phyloP scores from a whole-genome alignment of 2,113 vertebrate species.

The Panthera tigris region DNA sequence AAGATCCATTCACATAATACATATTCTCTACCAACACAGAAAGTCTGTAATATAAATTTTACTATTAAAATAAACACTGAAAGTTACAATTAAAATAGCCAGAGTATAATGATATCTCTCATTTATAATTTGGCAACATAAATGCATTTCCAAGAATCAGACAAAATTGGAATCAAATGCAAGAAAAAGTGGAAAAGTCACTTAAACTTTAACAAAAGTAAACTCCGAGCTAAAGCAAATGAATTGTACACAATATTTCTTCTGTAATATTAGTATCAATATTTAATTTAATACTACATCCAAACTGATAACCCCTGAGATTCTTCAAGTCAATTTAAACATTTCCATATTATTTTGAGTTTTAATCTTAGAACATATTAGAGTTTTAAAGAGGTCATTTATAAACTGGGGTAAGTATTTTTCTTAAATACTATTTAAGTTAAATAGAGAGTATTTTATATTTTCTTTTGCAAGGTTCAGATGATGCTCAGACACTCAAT shows the following conservation, averaged over 20 bases:
- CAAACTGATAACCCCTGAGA: slow-evolving; percentile 4
- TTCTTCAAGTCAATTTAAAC: neutral
- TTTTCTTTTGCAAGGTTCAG: neutral
- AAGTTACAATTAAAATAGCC: neutral
- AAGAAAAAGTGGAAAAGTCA: slow-evolving; percentile 17
- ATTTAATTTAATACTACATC: slow-evolving; percentile 24
- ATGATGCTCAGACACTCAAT: neutral
- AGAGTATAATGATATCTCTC: neutral
- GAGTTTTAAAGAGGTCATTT: slow-evolving; percentile 23
- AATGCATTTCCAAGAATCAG: neutral
- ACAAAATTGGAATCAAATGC: neutral
- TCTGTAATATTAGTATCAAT: slow-evolving; percentile 4
- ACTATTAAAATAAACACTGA: slow-evolving; percentile 12
- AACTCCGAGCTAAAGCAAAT: slow-evolving; percentile 4
- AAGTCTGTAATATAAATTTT: neutral
- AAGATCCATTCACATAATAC: neutral
- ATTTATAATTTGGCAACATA: slow-evolving; percentile 16
- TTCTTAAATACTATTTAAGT: neutral
- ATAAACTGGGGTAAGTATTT: neutral
- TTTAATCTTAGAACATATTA: slow-evolving; percentile 32
- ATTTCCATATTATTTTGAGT: slow-evolving; percentile 23
- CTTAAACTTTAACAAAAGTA: neutral
- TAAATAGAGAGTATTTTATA: neutral
- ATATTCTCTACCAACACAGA: neutral
- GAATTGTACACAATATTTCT: neutral